A percentile compares a stretch with the other conserved stretches of the same genome.
Evolutionary conservation across 2,113 vertebrate species (phyloP).

Genomic region (Theristicus caerulescens): DNA sequence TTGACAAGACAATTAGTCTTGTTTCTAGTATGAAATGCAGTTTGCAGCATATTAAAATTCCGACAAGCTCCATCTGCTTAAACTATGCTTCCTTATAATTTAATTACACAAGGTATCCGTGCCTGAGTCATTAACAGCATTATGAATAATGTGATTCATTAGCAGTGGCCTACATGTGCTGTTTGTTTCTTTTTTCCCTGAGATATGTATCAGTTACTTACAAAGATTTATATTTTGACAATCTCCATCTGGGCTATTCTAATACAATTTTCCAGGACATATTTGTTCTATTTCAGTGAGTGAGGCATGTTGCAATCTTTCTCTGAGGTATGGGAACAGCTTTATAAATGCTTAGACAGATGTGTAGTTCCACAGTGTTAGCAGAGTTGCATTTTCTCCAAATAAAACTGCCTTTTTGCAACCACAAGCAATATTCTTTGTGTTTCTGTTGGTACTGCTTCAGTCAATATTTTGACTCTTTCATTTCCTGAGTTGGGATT

Average conservation of each 20-base stretch:
- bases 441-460: not conserved
- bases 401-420: not conserved
- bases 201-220: not conserved
- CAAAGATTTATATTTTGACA: not conserved
- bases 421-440: not conserved
- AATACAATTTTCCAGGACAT: not conserved
- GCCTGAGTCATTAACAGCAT: constrained; percentile 41
- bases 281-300: not conserved
- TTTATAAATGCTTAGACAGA: not conserved
- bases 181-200: not conserved
- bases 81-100: constrained; percentile 22
- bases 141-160: constrained; percentile 21
- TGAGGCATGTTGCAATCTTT: not conserved
- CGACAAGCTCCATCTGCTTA: constrained; percentile 46
- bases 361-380: not conserved
- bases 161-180: not conserved
- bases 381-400: not conserved
- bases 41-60: not conserved
- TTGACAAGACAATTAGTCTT: not conserved
- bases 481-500: not conserved
- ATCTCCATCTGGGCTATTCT: not conserved
- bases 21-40: not conserved
- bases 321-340: not conserved
- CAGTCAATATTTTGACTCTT: not conserved
- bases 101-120: constrained; percentile 27